Base-by-base conservation (phyloP, 1,140 invertebrate species). In the Onthophagus taurus region DNA sequence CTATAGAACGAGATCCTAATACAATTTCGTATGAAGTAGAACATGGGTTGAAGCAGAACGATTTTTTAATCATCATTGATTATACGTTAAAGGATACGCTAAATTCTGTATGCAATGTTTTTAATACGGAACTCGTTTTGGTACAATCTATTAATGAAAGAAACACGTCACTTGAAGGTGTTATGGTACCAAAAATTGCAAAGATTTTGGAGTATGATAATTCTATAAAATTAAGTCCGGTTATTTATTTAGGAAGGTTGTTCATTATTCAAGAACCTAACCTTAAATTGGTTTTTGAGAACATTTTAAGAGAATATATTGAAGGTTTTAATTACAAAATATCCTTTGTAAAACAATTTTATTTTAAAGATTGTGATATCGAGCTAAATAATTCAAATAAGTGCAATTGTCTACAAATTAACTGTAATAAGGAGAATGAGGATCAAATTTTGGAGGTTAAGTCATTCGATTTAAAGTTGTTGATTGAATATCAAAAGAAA, bases 221-320 rank as follows among this genome's bases (percentile, higher is more conserved):
- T 37, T 21, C 6, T 23, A 37, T 37, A 21, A 37, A 37, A 16
- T 12, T 37, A 21, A 21, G 24, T 6, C 35, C 35, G n/a, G 38
- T 41, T 24, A 13, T 41, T 8, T 41, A 41, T 17, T 29, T 41
- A 13, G 17, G 17, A n/a, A n/a, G 38, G 1, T 11, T 41, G 14
- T 41, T 41, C 29, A 9, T 41, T 9, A 41, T 41, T 12, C 21
- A 24, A 26, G 38, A 41, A 11, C 11, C 13, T 0, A 29, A 41
- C 17, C n/a, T 41, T 16, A 41, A 41, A 11, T 11, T 41, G 4
- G 24, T 41, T 2, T 41, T 26, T 41, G 38, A 41, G 24, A 41
- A 41, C 13, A 41, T 41, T 29, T 29, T 41, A 41, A 24, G 23
- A 29, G 14, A 29, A 17, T 17, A 26, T 41, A 18, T 41, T 11